These are phyloP conservation scores for Gallinago nigripennis DNA, from an alignment of 2,797 vertebrate genomes.

Conservation along the genomic window DNA sequence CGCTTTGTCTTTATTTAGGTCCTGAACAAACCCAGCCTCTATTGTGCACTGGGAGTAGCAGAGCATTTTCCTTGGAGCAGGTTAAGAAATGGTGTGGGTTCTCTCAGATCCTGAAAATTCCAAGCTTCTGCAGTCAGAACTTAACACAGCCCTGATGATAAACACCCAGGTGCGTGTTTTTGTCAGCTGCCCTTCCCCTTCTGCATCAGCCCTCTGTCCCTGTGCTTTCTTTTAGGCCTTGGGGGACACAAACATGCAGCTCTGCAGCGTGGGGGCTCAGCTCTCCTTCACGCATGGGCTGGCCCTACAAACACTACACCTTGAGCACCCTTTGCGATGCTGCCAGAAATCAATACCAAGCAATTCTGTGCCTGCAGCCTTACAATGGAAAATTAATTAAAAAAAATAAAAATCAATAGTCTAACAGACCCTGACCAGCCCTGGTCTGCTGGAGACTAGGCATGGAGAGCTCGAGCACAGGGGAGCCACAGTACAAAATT, in stretches of 20 bases:
- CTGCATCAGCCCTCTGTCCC: neutral
- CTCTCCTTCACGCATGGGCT: neutral
- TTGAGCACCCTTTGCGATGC: rapidly evolving
- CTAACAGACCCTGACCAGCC: neutral
- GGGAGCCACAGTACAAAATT: neutral
- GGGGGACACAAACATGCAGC: neutral
- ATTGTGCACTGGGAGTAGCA: neutral
- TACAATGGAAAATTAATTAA: neutral
- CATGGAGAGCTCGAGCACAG: neutral
- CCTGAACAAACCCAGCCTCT: neutral
- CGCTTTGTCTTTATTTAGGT: neutral
- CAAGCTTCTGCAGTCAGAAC: neutral
- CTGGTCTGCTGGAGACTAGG: neutral
- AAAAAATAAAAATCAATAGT: neutral
- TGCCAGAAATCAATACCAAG: neutral
- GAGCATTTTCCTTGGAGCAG: neutral
- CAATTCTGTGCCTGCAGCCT: neutral
- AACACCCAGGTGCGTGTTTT: neutral
- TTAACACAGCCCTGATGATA: neutral
- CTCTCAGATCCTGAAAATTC: neutral
- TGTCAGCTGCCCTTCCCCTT: neutral
- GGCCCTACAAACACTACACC: neutral
- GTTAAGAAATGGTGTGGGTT: neutral
- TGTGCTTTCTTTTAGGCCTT: neutral
- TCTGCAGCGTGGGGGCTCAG: neutral